Base-by-base conservation (phyloP, 2,113 vertebrate species). In the Albula goreensis region DNA sequence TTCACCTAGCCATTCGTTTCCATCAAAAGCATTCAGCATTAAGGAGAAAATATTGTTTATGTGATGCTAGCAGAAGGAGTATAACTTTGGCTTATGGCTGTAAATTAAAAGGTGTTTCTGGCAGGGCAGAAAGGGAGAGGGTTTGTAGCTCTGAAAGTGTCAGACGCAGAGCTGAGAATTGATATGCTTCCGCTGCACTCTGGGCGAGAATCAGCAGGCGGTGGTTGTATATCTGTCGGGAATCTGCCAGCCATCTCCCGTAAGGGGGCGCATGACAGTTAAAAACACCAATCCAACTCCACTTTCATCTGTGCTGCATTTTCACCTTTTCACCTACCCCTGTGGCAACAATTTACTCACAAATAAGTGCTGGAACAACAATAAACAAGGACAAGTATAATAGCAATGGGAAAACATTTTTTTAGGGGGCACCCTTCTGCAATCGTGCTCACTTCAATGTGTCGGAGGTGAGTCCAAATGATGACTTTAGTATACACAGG, bases 91-190 rank as follows among this genome's bases (percentile, higher is more conserved):
- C 63, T 22, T 10, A 50, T 22, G 63, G 50, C 60, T 31, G 70
- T 84, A 84, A 84, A 84, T 74, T 51, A 13, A 49, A 31, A 50
- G 50, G n/a, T 78, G 78, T 78, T 84, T 84, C 53, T 84, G 31
- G 83, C 79, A 6, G 13, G 11, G 50, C 48, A 25, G 70, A 19
- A 8, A 74, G 70, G n/a, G 70, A 74, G 6, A 74, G 70, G 8
- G 70, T 17, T 22, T 84, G 50, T 31, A 4, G 70, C 83, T 17
- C n/a, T 53, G 49, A 50, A 50, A 70, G 83, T 56, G 83, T 77
- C 83, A 56, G 83, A 52, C 25, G 17, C 52, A 22, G 70, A 74
- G 70, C n/a, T 5, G 70, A 74, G n/a, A 31, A 74, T 74, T 74
- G 70, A 74, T 74, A 25, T 11, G 70, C n/a, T 74, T 74, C 70